Evolutionary conservation across 1,140 invertebrate genomes (phyloP), one percentile per base, ranked within the genome.

Genomic region (Magallana gigas): DNA sequence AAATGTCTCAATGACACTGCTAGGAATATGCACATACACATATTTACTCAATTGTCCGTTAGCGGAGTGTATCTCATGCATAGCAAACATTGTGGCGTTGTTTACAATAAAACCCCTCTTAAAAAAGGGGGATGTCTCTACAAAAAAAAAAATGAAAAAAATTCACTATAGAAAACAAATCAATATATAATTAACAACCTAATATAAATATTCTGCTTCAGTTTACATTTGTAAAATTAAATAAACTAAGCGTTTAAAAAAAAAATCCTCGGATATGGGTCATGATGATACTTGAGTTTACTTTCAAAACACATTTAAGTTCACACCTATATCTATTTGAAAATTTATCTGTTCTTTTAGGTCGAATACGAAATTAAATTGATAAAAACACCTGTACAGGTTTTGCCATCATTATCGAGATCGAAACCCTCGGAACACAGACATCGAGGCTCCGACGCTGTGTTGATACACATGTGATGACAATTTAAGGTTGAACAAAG

Each of bases 381-480:
- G 23, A 23, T 23, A 23, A 7, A 3, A 16, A 1, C 29, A 80
- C 76, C 76, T 80, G 8, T 56, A 29, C 76, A 80, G 29, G 76
- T 36, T 8, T 23, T 36, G 14, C 18, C 48, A 56, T 80, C 11
- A 1, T 16, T 7, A 14, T 16, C 7, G 8, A 80, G 76, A 14
- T 9, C 1, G 29, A 23, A 29, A 3, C 76, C 76, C 14, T 80
- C 76, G 14, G 9, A 14, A 80, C 76, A 80, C 0, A 80, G 12
- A 23, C 76, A 80, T 16, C 5, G 14, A 16, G 76, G n/a, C 11
- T 18, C 76, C 6, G 76, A 80, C 6, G 3, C 8, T 16, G 76
- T 80, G 8, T 80, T 80, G 29, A 80, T 18, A 80, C 76, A 80
- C 76, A 80, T 48, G 8, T 80, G 76, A 9, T 80, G 23, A 16